Base-by-base conservation (phyloP, 2,797 vertebrate genomes). In the Chaenodraco wilsoni region DNA sequence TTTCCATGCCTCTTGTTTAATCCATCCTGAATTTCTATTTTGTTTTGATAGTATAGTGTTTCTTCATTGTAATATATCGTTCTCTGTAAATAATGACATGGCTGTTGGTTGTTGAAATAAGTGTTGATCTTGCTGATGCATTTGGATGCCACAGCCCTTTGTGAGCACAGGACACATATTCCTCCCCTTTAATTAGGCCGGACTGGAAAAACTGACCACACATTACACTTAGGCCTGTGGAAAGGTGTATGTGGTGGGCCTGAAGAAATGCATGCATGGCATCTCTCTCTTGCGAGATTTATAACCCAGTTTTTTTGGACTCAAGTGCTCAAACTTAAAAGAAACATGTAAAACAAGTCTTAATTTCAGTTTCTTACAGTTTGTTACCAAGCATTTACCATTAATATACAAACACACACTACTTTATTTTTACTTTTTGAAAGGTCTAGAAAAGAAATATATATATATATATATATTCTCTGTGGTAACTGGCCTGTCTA, bases 161-260 rank as follows among this genome's bases (percentile, higher is more conserved):
- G 87, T 91, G 83, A 91, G 87, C 82, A 86, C 82, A 84, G 85
- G 71, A 85, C 76, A 81, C 85, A 79, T 89, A 86, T 90, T 68
- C 80, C 86, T 86, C 62, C 79, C 78, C 65, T 84, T 89, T 90
- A 91, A 93, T 93, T 93, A 84, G 81, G 79, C 72, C 19, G 70
- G 89, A 89, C 86, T 94, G 91, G 93, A 93, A 94, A 93, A 91
- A 81, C 80, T 91, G 87, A 92, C 88, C 86, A 81, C 78, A 74
- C 58, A 88, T 68, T 27, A 27, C 33, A 37, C 87, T 83, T 84
- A 54, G 51, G 74, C 78, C 67, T 83, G 79, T 86, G 84, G 84
- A 91, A 90, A 89, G 90, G 89, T 91, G 89, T 91, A 89, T 91
- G 88, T 75, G 91, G 87, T 80, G 75, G 78, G 81, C 72, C 69